These are phyloP conservation scores for Diorhabda carinulata DNA, from an alignment of 1,140 invertebrate genomes.

Conservation along the genomic window DNA sequence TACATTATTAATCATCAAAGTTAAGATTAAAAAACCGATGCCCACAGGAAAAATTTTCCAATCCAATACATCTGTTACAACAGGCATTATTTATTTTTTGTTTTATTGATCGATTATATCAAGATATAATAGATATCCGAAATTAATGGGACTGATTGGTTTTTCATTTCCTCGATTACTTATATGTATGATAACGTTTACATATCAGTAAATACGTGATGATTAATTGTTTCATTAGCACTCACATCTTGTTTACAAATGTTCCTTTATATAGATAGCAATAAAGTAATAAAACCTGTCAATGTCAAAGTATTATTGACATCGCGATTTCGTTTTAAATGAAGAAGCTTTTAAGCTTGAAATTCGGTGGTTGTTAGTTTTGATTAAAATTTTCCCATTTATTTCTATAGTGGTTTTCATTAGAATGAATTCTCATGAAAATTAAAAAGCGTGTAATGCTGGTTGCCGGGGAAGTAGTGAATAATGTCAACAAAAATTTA, in stretches of 20 bases:
- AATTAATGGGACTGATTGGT: background rate
- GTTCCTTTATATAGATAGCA: background rate
- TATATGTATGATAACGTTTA: background rate
- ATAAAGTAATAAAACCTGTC: background rate
- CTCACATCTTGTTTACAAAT: constrained; percentile 2
- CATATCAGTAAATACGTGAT: background rate
- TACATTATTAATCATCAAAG: constrained; percentile 13
- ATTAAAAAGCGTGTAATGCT: too few relatives aligned
- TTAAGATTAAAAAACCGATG: constrained; percentile 12
- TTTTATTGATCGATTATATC: background rate
- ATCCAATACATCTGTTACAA: constrained; percentile 11
- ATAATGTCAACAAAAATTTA: too few relatives aligned
- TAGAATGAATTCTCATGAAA: too few relatives aligned
- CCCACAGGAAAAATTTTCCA: constrained; percentile 20
- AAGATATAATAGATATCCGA: too few relatives aligned
- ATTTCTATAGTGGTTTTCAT: too few relatives aligned
- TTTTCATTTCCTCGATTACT: background rate
- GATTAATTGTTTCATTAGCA: background rate
- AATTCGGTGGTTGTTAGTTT: too few relatives aligned
- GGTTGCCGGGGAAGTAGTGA: too few relatives aligned
- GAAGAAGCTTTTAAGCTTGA: too few relatives aligned
- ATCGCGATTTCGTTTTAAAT: too few relatives aligned
- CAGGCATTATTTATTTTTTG: constrained; percentile 2
- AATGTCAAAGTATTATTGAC: background rate
- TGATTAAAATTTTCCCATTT: too few relatives aligned